Evolutionary conservation across 2,888 invertebrate genomes (phyloP).

Genomic region (Standfussiana lucernea): DNA sequence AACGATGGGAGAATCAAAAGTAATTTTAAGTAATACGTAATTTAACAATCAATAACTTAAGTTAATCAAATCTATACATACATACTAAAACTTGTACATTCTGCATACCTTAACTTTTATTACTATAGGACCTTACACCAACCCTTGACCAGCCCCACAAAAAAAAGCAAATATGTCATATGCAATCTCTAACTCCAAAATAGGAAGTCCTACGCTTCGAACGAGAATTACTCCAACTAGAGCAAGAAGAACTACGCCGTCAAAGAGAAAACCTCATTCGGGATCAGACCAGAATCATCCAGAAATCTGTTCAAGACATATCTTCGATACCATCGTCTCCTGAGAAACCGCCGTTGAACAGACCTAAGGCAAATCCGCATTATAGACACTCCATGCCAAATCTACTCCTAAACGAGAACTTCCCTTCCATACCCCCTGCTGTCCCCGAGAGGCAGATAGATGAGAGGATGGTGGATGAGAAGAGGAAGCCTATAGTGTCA

Average conservation of each 20-base stretch:
- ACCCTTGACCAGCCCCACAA: not conserved
- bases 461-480: conserved; percentile 80
- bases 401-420: conserved; percentile 82
- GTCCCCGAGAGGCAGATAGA: conserved; percentile 69
- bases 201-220: conserved; percentile 95
- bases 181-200: conserved; percentile 60
- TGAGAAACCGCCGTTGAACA: conserved; percentile 80
- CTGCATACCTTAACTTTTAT: not conserved
- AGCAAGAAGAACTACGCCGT: conserved; percentile 94
- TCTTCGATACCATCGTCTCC: conserved; percentile 79
- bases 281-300: conserved; percentile 91
- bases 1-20: not conserved
- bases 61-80: conserved; percentile 7
- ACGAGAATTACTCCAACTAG: conserved; percentile 94
- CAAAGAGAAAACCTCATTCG: conserved; percentile 93
- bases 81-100: conserved; percentile 43
- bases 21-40: conserved; percentile 5
- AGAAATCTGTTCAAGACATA: conserved; percentile 92
- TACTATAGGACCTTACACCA: conserved; percentile 53
- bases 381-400: conserved; percentile 90
- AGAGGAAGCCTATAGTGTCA: conserved; percentile 86
- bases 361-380: conserved; percentile 74
- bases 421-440: conserved; percentile 73
- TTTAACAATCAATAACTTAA: conserved; percentile 33
- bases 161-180: conserved; percentile 7